Evolutionary conservation across 2,113 vertebrate genomes (phyloP).

Genomic region (Collichthys lucidus): DNA sequence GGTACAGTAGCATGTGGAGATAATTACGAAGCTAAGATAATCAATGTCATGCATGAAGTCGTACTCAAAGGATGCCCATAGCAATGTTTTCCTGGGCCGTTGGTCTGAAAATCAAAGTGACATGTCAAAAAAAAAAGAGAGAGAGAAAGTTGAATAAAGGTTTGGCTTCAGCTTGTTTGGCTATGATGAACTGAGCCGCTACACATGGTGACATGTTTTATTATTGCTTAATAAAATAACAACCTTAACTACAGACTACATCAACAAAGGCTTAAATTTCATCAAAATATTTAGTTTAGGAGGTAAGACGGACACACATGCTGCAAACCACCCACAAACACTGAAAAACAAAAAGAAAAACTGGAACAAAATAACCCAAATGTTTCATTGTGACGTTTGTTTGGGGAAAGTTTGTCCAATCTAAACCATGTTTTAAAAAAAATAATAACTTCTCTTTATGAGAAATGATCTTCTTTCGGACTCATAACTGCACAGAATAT

Average conservation of each 20-base stretch:
- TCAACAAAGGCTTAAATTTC: constrained; percentile 67
- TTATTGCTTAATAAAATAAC: constrained; percentile 48
- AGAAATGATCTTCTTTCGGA: not conserved
- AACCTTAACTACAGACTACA: constrained; percentile 48
- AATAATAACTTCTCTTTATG: not conserved
- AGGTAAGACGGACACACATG: constrained; percentile 42
- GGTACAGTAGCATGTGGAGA: constrained; percentile 80
- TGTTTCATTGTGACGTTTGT: constrained; percentile 54
- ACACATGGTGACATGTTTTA: constrained; percentile 56
- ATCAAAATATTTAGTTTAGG: constrained; percentile 67
- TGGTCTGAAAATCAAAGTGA: constrained; percentile 72
- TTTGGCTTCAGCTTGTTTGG: constrained; percentile 32
- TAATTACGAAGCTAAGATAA: constrained; percentile 78
- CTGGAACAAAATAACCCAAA: constrained; percentile 37
- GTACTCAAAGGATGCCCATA: constrained; percentile 66
- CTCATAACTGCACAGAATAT: not conserved
- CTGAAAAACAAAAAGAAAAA: constrained; percentile 21
- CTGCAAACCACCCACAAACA: constrained; percentile 49
- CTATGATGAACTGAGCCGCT: constrained; percentile 35
- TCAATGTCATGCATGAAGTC: constrained; percentile 75
- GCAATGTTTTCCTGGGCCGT: constrained; percentile 59
- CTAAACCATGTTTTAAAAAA: constrained; percentile 27
- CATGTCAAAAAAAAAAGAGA: constrained; percentile 19
- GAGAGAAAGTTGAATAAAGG: constrained; percentile 14
- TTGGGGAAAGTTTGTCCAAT: constrained; percentile 33